These are phyloP conservation scores for Penaeus monodon DNA, from an alignment of 2,888 invertebrate genomes.

Conservation along the genomic window DNA sequence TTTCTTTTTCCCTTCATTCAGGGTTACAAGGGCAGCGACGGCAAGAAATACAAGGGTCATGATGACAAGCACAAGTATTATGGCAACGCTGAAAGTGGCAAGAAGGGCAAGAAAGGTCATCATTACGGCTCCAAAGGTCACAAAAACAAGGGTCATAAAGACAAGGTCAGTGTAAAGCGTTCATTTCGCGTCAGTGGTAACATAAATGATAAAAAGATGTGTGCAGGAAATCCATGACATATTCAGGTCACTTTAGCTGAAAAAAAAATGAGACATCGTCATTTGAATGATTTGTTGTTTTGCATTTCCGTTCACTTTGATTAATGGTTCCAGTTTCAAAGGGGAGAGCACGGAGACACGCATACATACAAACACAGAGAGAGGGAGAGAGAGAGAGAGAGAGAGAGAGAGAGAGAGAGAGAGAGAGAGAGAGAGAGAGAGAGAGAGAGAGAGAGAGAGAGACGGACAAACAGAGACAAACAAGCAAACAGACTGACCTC, in stretches of 20 bases:
- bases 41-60: slow-evolving; percentile 32
- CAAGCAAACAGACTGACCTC: background rate
- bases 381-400: too few relatives aligned
- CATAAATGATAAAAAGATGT: too few relatives aligned
- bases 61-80: slow-evolving; percentile 32
- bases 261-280: too few relatives aligned
- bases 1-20: background rate
- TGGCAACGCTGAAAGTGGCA: slow-evolving; percentile 28
- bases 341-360: background rate
- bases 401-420: too few relatives aligned
- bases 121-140: slow-evolving; percentile 41
- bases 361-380: background rate
- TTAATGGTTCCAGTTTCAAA: too few relatives aligned
- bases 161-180: slow-evolving; percentile 22
- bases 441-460: background rate
- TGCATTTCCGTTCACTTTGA: too few relatives aligned
- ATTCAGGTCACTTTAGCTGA: too few relatives aligned
- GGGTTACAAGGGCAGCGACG: slow-evolving; percentile 25
- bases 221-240: background rate
- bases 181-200: background rate
- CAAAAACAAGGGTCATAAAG: slow-evolving; percentile 27
- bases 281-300: too few relatives aligned
- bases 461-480: background rate
- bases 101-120: slow-evolving; percentile 38
- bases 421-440: background rate